Evolutionary conservation across 1,140 invertebrate species (phyloP).

Genomic region (Leptestheria dahalacensis): DNA sequence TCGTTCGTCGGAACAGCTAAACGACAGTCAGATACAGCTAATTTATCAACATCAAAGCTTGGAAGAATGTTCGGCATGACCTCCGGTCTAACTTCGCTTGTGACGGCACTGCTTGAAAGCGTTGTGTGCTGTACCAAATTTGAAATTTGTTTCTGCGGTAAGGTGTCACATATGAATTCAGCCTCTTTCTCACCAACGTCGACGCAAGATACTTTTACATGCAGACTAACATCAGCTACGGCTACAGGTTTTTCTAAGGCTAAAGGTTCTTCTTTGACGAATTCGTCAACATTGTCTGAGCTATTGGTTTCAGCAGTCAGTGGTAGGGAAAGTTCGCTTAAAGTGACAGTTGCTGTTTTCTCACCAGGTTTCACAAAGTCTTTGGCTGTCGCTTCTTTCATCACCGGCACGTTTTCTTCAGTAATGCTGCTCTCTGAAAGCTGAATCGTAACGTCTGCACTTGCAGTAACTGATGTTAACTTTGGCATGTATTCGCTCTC

Average conservation of each 20-base stretch:
- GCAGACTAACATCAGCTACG: background rate
- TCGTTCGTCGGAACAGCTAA: slow-evolving; percentile 3
- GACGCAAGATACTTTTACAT: background rate
- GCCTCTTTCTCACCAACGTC: slow-evolving; percentile 4
- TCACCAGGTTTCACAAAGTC: background rate
- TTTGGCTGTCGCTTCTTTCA: background rate
- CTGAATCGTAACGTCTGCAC: background rate
- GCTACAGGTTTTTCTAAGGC: background rate
- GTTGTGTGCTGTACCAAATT: background rate
- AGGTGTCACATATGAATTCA: slow-evolving; percentile 8
- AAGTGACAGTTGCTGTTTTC: background rate
- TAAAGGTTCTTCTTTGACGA: background rate
- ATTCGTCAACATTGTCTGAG: background rate
- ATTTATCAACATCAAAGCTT: background rate
- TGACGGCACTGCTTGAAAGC: background rate
- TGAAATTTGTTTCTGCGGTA: slow-evolving; percentile 1
- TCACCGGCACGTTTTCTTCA: background rate
- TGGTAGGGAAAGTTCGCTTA: background rate
- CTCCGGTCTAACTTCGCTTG: slow-evolving; percentile 12
- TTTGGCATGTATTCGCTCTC: background rate
- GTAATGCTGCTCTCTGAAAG: background rate
- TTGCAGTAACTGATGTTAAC: background rate
- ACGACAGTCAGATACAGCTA: slow-evolving; percentile 4
- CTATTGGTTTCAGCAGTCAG: background rate
- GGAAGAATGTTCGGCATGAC: slow-evolving; percentile 10